A percentile compares a stretch with the other conserved stretches of the same genome.
phyloP scores from a whole-genome alignment of 2,113 vertebrate genomes.

The Gopherus evgoodei region DNA sequence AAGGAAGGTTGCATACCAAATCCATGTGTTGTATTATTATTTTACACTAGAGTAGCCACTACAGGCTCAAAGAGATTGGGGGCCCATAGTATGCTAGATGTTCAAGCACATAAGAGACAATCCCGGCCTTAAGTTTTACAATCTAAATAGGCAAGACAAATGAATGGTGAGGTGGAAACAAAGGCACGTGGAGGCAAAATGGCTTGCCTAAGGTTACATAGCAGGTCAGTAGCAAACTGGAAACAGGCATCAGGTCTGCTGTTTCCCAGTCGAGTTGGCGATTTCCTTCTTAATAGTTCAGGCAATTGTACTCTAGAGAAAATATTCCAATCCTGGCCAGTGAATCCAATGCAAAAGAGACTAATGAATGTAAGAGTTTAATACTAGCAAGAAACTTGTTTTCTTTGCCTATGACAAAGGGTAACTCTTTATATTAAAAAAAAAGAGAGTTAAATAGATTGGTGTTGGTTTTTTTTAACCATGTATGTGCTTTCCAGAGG shows the following conservation, averaged over 20 bases:
- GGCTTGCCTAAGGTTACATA: background rate
- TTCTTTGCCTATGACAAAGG: background rate
- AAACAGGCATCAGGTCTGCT: fast-evolving
- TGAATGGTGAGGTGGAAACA: background rate
- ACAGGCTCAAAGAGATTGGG: background rate
- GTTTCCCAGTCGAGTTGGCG: fast-evolving
- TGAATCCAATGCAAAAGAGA: background rate
- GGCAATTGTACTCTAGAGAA: fast-evolving
- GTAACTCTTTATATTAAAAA: background rate
- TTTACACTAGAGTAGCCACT: fast-evolving
- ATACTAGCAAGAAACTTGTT: fast-evolving
- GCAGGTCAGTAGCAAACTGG: fast-evolving
- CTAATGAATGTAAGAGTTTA: fast-evolving
- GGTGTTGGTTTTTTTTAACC: background rate
- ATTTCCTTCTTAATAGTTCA: fast-evolving
- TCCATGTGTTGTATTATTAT: fast-evolving
- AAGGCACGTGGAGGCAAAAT: fast-evolving
- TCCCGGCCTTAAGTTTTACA: fast-evolving
- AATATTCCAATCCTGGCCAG: fast-evolving
- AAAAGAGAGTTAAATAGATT: background rate
- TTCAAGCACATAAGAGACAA: fast-evolving
- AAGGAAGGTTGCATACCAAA: background rate
- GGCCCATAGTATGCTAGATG: background rate
- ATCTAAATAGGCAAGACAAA: background rate
- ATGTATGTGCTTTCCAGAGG: fast-evolving